These are phyloP conservation scores for Drosophila lacicola DNA, from an alignment of 2,888 invertebrate genomes.

Conservation along the genomic window DNA sequence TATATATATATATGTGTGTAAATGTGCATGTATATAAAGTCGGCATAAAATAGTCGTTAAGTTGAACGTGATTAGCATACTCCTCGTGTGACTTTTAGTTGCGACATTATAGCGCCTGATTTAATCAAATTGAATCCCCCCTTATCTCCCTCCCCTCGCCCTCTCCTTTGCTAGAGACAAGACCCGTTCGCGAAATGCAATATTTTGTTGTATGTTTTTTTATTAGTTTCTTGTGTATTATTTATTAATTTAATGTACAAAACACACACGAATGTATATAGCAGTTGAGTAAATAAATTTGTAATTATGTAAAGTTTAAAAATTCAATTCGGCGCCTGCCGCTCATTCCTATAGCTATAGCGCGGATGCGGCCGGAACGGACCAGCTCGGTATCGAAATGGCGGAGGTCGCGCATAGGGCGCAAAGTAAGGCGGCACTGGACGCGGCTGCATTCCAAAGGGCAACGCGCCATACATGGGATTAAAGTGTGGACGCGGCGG, in stretches of 20 bases:
- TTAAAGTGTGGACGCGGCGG: conserved; percentile 35
- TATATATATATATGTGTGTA: conserved; percentile 55
- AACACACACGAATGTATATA: conserved; percentile 77
- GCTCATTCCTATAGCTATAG: conserved; percentile 39
- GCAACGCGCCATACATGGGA: conserved; percentile 37
- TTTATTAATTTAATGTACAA: conserved; percentile 72
- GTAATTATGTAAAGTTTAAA: conserved; percentile 67
- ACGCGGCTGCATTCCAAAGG: conserved; percentile 30
- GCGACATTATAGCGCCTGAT: conserved; percentile 48
- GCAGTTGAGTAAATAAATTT: conserved; percentile 74
- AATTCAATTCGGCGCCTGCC: conserved; percentile 46
- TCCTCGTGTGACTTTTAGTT: conserved; percentile 62
- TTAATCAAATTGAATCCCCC: conserved; percentile 64
- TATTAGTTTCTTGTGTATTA: conserved; percentile 48
- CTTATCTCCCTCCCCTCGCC: background rate
- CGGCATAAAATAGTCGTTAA: conserved; percentile 59
- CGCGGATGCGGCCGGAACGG: conserved; percentile 31
- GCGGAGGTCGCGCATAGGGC: conserved; percentile 21
- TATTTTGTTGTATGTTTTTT: conserved; percentile 50
- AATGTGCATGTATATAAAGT: conserved; percentile 72
- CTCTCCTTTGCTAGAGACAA: conserved; percentile 26
- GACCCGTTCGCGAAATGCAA: conserved; percentile 47
- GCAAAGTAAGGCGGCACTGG: conserved; percentile 28
- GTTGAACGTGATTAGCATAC: conserved; percentile 61
- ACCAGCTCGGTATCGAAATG: conserved; percentile 16